phyloP scores from a whole-genome alignment of 2,888 invertebrate genomes.

The Drosophila trichaetosa region DNA sequence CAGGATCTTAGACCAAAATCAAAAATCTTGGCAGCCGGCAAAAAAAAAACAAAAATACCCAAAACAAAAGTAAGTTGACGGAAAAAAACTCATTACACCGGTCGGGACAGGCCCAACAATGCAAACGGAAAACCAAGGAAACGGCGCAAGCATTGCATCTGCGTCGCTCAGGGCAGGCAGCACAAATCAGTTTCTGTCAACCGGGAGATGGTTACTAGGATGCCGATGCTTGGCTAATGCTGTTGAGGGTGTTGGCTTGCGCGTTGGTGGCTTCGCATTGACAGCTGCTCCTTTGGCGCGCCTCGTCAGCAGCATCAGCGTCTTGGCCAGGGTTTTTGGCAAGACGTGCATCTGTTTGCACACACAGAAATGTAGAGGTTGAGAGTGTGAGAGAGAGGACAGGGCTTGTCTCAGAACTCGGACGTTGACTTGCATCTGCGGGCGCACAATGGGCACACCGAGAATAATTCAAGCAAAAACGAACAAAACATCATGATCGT shows the following conservation, averaged over 20 bases:
- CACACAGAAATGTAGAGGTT: conserved; percentile 29
- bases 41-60: conserved; percentile 52
- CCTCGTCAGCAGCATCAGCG: conserved; percentile 15
- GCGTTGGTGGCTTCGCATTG: conserved; percentile 76
- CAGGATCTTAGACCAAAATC: conserved; percentile 23
- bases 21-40: conserved; percentile 39
- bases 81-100: conserved; percentile 74
- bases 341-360: conserved; percentile 78
- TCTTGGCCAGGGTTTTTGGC: conserved; percentile 68
- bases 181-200: conserved; percentile 75
- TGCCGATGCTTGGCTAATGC: conserved; percentile 45
- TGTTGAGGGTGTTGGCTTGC: conserved; percentile 72
- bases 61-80: conserved; percentile 46
- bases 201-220: conserved; percentile 33
- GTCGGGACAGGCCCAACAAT: conserved; percentile 67
- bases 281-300: conserved; percentile 79
- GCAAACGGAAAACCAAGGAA: conserved; percentile 60
- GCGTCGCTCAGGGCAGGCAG: conserved; percentile 44
- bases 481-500: conserved; percentile 53
- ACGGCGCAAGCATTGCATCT: conserved; percentile 57
- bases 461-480: conserved; percentile 57
- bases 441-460: conserved; percentile 63
- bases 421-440: conserved; percentile 84
- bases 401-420: conserved; percentile 49
- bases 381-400: background rate